phyloP scores from a whole-genome alignment of 1,140 invertebrate species.

The Colletes latitarsis region DNA sequence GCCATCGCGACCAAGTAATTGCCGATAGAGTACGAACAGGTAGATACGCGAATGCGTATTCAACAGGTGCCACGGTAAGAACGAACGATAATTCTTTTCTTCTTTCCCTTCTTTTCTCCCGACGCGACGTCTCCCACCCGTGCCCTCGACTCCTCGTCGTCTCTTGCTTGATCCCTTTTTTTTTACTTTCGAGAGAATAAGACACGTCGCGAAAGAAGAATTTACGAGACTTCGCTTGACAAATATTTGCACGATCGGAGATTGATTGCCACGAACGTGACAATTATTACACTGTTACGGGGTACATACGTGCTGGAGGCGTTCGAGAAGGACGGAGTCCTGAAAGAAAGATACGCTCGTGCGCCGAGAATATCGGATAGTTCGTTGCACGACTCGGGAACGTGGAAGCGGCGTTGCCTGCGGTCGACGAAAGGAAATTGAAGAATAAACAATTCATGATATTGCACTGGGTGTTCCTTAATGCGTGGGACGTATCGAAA shows the following conservation, averaged over 20 bases:
- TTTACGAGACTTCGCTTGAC: conserved; percentile 52
- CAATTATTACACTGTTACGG: neutral
- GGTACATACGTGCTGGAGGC: too few species aligned
- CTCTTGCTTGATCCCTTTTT: neutral
- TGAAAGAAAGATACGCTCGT: too few species aligned
- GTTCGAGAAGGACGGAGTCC: too few species aligned
- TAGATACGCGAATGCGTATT: conserved; percentile 46
- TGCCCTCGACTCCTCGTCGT: too few species aligned
- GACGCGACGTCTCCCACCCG: too few species aligned
- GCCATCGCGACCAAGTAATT: conserved; percentile 33
- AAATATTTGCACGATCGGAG: conserved; percentile 63
- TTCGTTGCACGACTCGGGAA: too few species aligned
- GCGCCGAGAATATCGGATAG: too few species aligned
- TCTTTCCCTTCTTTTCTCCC: neutral
- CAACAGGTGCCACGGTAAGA: conserved; percentile 61
- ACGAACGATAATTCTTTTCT: conserved; percentile 17
- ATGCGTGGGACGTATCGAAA: too few species aligned
- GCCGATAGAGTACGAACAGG: conserved; percentile 34
- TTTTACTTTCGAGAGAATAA: neutral
- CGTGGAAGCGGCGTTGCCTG: too few species aligned
- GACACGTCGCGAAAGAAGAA: conserved; percentile 6
- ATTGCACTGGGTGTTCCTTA: too few species aligned
- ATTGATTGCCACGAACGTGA: neutral
- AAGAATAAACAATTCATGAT: too few species aligned
- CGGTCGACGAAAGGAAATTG: too few species aligned